A percentile compares a stretch with the other conserved stretches of the same genome.
Evolutionary conservation across 1,140 invertebrate species (phyloP).

Genomic region (Diuraphis noxia): DNA sequence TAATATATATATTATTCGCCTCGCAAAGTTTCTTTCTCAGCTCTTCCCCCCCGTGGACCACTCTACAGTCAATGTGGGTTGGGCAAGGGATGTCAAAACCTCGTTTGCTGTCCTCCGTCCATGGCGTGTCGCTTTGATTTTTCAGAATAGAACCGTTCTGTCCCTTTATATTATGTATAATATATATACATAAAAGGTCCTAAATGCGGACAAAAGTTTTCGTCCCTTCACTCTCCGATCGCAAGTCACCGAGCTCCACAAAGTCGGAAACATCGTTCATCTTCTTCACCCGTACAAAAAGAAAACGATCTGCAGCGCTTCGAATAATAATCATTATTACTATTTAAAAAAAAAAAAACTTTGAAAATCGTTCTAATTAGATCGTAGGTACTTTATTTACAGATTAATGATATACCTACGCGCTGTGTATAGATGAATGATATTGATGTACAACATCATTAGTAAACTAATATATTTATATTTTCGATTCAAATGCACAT

Average conservation of each 20-base stretch:
- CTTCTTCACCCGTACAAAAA: not conserved
- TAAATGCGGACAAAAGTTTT: constrained; percentile 7
- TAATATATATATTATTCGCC: not conserved
- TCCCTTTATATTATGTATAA: constrained; percentile 5
- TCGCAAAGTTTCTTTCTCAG: not conserved
- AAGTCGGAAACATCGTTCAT: constrained; percentile 1
- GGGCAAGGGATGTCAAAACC: not conserved
- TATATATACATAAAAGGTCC: constrained; percentile 1
- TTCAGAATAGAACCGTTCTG: not conserved
- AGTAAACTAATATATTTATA: not conserved
- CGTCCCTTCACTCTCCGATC: not conserved
- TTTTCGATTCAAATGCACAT: not conserved
- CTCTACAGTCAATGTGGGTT: not conserved
- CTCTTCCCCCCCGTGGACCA: not conserved
- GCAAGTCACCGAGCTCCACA: not conserved
- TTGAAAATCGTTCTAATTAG: not conserved
- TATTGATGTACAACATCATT: not conserved
- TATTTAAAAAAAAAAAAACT: not conserved
- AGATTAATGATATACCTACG: not conserved
- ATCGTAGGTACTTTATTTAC: not conserved
- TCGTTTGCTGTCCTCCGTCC: not conserved
- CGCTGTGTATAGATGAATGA: not conserved
- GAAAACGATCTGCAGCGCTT: not conserved
- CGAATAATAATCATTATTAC: not conserved
- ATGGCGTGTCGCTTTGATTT: not conserved